Evolutionary conservation across 2,888 invertebrate genomes (phyloP).

Genomic region (Phanerotoma sp.): DNA sequence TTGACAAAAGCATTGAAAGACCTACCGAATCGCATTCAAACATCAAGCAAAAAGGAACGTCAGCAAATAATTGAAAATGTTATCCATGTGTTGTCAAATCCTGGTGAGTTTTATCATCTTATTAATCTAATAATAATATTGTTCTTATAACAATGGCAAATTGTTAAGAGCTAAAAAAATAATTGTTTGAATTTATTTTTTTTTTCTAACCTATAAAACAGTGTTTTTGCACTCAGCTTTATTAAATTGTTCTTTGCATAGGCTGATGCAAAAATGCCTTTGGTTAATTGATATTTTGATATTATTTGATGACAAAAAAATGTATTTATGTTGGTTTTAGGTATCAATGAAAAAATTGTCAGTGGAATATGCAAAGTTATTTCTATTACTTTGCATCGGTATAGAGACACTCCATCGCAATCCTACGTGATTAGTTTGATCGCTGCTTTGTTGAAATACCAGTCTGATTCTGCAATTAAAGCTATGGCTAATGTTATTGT

Average conservation of each 20-base stretch:
- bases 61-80: constrained; percentile 69
- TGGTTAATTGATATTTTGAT: too few relatives aligned
- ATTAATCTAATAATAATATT: constrained; percentile 1
- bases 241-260: too few relatives aligned
- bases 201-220: constrained; percentile 6
- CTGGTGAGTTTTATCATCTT: constrained; percentile 62
- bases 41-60: constrained; percentile 71
- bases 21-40: constrained; percentile 72
- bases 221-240: not conserved
- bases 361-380: constrained; percentile 78
- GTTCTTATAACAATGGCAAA: not conserved
- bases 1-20: constrained; percentile 72
- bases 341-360: constrained; percentile 75
- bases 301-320: not conserved
- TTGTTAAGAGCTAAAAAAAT: not conserved
- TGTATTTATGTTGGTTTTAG: constrained; percentile 56
- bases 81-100: constrained; percentile 69
- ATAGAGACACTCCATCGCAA: constrained; percentile 78
- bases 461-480: constrained; percentile 72
- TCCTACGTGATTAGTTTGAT: constrained; percentile 72
- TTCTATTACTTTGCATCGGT: constrained; percentile 75
- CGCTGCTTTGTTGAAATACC: constrained; percentile 64
- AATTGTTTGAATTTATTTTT: not conserved
- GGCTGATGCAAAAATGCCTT: too few relatives aligned
- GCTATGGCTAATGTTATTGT: constrained; percentile 66